These are phyloP conservation scores for Matsumyia berberina DNA, from an alignment of 2,888 invertebrate species.

Conservation along the genomic window DNA sequence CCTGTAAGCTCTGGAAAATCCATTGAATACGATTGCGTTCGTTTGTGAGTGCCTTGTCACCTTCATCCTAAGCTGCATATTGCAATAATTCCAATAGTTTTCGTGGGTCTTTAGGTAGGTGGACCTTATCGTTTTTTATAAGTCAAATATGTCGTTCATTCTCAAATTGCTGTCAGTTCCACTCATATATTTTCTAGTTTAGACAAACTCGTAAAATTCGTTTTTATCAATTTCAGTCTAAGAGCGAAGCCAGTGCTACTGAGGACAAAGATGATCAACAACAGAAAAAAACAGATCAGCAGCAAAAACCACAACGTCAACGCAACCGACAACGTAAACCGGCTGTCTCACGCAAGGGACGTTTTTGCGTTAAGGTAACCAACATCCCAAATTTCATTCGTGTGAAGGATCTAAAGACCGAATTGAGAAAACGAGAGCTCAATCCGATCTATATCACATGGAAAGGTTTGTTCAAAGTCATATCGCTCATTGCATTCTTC, in stretches of 20 bases:
- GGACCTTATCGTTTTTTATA: no score
- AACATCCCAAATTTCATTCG: conserved; percentile 90
- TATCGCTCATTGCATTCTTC: conserved; percentile 47
- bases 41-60: no score
- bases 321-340: conserved; percentile 79
- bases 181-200: no score
- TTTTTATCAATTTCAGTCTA: conserved; percentile 51
- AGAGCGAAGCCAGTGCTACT: conserved; percentile 63
- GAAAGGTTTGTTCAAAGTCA: conserved; percentile 85
- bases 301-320: conserved; percentile 10
- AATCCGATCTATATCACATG: conserved; percentile 91
- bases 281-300: conserved; percentile 31
- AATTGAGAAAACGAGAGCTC: conserved; percentile 89
- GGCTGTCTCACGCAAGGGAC: conserved; percentile 77
- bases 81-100: no score
- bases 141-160: no score
- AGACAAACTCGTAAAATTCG: not conserved
- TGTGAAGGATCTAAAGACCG: conserved; percentile 90
- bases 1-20: no score
- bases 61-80: no score
- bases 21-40: no score
- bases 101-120: no score
- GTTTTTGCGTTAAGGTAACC: conserved; percentile 86
- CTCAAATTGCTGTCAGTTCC: no score
- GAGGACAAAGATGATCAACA: conserved; percentile 57